These are phyloP conservation scores for Enteromius argenteus DNA, from an alignment of 2,797 vertebrate genomes.

Conservation along the genomic window DNA sequence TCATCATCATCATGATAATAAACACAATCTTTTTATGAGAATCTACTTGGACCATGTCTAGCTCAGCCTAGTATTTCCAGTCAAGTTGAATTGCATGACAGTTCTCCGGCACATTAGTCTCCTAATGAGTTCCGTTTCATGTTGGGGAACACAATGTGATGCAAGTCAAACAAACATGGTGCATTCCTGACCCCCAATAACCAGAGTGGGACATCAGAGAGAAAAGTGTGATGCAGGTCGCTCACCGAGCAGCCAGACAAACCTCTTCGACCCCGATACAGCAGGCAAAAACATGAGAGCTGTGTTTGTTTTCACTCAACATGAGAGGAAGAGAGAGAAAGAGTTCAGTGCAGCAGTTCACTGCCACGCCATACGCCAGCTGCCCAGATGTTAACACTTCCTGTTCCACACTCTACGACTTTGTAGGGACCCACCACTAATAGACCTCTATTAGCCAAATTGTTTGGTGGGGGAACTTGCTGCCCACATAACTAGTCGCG, in stretches of 20 bases:
- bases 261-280: conserved; percentile 37
- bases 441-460: conserved; percentile 43
- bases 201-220: conserved; percentile 50
- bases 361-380: conserved; percentile 60
- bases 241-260: conserved; percentile 19
- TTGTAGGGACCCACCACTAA: conserved; percentile 41
- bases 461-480: conserved; percentile 33
- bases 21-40: conserved; percentile 34
- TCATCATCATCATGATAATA: conserved; percentile 26
- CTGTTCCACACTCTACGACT: conserved; percentile 48
- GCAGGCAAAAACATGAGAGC: conserved; percentile 54
- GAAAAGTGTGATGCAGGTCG: conserved; percentile 15
- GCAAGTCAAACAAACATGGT: conserved; percentile 61
- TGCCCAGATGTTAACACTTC: conserved; percentile 65
- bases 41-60: conserved; percentile 31
- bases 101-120: conserved; percentile 62
- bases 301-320: conserved; percentile 68
- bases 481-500: conserved; percentile 1
- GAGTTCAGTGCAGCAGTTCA: conserved; percentile 62
- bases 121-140: conserved; percentile 52
- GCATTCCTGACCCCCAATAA: conserved; percentile 55
- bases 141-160: conserved; percentile 51
- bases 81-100: conserved; percentile 55
- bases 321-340: conserved; percentile 55
- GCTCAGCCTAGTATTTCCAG: conserved; percentile 47